Evolutionary conservation across 2,797 vertebrate genomes (phyloP).

Genomic region (Enoplosus armatus): DNA sequence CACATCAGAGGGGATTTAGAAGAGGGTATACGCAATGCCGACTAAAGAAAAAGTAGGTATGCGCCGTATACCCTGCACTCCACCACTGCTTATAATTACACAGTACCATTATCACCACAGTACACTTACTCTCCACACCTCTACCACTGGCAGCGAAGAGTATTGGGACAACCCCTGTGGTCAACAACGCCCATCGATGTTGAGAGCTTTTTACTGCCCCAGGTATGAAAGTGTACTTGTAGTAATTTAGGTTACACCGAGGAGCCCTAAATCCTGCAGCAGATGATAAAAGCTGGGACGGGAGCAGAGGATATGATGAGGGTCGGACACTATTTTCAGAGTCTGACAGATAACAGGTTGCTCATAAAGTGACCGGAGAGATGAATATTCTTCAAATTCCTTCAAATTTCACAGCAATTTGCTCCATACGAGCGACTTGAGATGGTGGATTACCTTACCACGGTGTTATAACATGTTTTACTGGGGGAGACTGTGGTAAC

Average conservation of each 20-base stretch:
- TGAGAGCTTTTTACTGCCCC: neutral
- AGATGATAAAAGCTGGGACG: constrained; percentile 11
- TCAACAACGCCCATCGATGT: neutral
- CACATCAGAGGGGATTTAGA: too few relatives aligned
- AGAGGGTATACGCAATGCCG: too few relatives aligned
- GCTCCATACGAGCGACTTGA: neutral
- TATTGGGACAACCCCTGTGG: neutral
- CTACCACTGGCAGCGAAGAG: neutral
- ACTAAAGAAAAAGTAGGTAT: too few relatives aligned
- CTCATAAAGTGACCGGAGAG: constrained; percentile 12
- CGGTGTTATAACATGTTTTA: too few relatives aligned
- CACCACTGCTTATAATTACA: too few relatives aligned
- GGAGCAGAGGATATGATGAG: neutral
- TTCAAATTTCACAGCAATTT: neutral
- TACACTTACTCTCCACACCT: neutral
- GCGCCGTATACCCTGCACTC: too few relatives aligned
- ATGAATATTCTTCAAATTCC: neutral
- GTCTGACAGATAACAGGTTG: constrained; percentile 5
- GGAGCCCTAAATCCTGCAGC: neutral
- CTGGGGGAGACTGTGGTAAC: too few relatives aligned
- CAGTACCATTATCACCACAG: neutral
- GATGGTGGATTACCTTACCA: neutral
- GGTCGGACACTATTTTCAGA: neutral
- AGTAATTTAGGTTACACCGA: neutral
- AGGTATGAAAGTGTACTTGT: neutral